Percentiles rank a stretch among this genome's conserved stretches.
Evolutionary conservation across 2,888 invertebrate species (phyloP).

Genomic region (Microctonus hyperodae): DNA sequence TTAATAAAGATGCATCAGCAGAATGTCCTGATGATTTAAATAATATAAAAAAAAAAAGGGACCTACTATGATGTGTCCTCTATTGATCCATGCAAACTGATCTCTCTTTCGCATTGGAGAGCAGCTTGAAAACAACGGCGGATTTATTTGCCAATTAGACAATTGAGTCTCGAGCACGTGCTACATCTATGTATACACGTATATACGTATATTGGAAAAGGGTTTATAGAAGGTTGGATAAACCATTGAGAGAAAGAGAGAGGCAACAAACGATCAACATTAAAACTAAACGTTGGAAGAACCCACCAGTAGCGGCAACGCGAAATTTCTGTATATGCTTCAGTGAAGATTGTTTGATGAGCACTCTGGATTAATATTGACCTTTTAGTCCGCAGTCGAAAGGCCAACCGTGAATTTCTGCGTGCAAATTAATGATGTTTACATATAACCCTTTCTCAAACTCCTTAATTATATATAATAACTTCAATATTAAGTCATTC

Average conservation of each 20-base stretch:
- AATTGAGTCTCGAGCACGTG: slow-evolving; percentile 47
- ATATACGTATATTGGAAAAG: slow-evolving; percentile 26
- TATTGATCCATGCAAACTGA: slow-evolving; percentile 20
- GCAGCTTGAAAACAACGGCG: slow-evolving; percentile 50
- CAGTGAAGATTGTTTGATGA: slow-evolving; percentile 59
- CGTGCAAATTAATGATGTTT: slow-evolving; percentile 62
- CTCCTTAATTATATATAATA: slow-evolving; percentile 23
- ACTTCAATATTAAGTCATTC: slow-evolving; percentile 19
- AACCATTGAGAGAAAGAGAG: slow-evolving; percentile 7
- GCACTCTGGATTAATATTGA: slow-evolving; percentile 57
- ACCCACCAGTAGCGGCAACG: slow-evolving; percentile 33
- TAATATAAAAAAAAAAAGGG: slow-evolving; percentile 5
- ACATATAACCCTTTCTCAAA: slow-evolving; percentile 52
- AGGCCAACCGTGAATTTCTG: slow-evolving; percentile 43
- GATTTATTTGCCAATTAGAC: slow-evolving; percentile 61
- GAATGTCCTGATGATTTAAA: slow-evolving; percentile 2
- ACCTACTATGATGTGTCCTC: slow-evolving; percentile 7
- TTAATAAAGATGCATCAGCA: slow-evolving; percentile 7
- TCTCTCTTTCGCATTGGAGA: slow-evolving; percentile 12
- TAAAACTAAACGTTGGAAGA: slow-evolving; percentile 39
- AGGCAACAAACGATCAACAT: slow-evolving; percentile 30
- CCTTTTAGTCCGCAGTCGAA: slow-evolving; percentile 55
- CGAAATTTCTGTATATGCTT: slow-evolving; percentile 55
- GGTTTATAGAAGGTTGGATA: slow-evolving; percentile 25
- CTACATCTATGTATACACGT: slow-evolving; percentile 22